Base-by-base conservation (phyloP, 2,888 invertebrate species). In the Gryllus longicercus region DNA sequence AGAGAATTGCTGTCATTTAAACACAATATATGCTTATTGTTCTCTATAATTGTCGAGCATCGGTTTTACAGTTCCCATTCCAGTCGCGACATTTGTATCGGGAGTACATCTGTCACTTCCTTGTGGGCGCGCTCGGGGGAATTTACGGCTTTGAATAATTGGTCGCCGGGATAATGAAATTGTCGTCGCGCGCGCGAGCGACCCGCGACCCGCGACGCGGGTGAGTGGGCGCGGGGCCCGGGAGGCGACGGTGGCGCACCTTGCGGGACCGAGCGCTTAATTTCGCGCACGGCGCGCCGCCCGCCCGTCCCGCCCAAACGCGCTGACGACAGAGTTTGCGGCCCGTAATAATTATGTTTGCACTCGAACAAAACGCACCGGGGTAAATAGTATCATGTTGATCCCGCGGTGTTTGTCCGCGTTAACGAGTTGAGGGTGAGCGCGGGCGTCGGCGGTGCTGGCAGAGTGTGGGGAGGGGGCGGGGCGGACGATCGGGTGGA, bases 331-430 rank as follows among this genome's bases (percentile, higher is more conserved):
- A n/a, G n/a, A 4, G n/a, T 63, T 63, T 63, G 63, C 63, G 63
- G 63, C 63, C 63, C 63, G 63, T 63, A 63, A 63, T 63, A 63
- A 63, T 63, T 63, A 63, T 63, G 63, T 63, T 63, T 63, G 63
- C 63, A 18, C 63, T 63, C 16, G 63, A 63, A 63, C 63, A 63
- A 63, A 63, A 63, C 63, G 63, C 63, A n/a, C 63, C 63, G n/a
- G 63, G n/a, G n/a, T 63, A 63, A 63, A 63, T 63, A 63, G 63
- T 18, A 63, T 63, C 63, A 18, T 63, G 63, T 63, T 63, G 63
- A 63, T 63, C 63, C 12, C 63, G 63, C 63, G 63, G 63, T 63
- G 63, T 63, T 63, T 63, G 63, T n/a, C n/a, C 16, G 63, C 63
- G 63, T 63, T 63, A 63, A 63, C 63, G 63, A 63, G 38, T 38